Base-by-base conservation (phyloP, 2,888 invertebrate genomes). In the Steinernema carpocapsae region DNA sequence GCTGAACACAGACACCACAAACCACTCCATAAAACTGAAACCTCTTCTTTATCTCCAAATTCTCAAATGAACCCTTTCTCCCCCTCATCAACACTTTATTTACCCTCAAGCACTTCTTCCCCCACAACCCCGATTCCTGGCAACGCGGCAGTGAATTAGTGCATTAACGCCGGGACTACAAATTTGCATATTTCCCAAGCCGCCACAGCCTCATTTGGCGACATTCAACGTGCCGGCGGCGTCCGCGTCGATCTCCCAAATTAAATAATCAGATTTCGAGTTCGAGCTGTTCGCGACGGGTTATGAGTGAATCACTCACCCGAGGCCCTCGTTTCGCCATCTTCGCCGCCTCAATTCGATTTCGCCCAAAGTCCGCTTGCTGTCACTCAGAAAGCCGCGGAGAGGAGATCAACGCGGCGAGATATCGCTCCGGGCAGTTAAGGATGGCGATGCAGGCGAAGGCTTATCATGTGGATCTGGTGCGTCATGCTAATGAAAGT, bases 201-300 rank as follows among this genome's bases (percentile, higher is more conserved):
- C 10, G 7, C 43, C 43, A 43, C 10, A 7, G 56, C 24, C 56
- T 56, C 56, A 14, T 56, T 56, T 24, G 26, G 6, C 26, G n/a
- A 26, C 26, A 14, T 10, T 14, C 56, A 56, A 56, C 24, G 56
- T 19, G 51, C 12, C 56, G 56, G 26, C 56, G 24, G 17, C 56
- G 56, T 14, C 56, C 19, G 24, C 56, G 56, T 56, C 56, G 56
- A 56, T 56, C 56, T 56, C 56, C 26, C 56, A 56, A 56, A 56
- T 56, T 56, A 56, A 56, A 56, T 56, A 56, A 56, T 56, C 56
- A 56, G 56, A 56, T 56, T 56, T 19, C 51, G 51, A 51, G 51
- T 56, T 26, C 56, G 56, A 56, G 24, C 22, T 3, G 24, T 17
- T 56, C 56, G 56, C 56, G 56, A 7, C 22, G 56, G 56, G 56